phyloP scores from a whole-genome alignment of 2,888 invertebrate genomes.

The Reticulitermes lucifugus region DNA sequence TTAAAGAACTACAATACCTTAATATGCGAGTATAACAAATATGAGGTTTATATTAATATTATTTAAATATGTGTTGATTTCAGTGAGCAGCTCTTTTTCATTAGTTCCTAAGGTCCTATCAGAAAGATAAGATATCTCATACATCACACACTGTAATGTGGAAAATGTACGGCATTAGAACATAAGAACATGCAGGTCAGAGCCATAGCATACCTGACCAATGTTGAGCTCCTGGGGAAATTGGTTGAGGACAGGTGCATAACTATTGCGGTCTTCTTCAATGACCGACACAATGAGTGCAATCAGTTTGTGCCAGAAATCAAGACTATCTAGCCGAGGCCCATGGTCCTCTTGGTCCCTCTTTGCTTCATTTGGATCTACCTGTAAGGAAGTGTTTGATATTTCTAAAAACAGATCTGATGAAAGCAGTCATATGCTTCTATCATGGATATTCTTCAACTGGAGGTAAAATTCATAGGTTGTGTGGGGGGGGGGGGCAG shows the following conservation, averaged over 20 bases:
- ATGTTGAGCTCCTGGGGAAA: slow-evolving; percentile 99
- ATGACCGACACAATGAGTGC: slow-evolving; percentile 98
- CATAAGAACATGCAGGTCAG: background rate
- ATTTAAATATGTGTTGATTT: too few relatives aligned
- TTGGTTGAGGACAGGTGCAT: slow-evolving; percentile 97
- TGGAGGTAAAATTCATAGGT: too few relatives aligned
- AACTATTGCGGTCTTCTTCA: slow-evolving; percentile 98
- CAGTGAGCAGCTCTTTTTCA: too few relatives aligned
- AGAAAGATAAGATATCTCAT: too few relatives aligned
- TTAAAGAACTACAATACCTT: too few relatives aligned
- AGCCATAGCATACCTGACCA: slow-evolving; percentile 76
- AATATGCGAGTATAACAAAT: too few relatives aligned
- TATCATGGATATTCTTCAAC: too few relatives aligned
- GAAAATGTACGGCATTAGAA: background rate
- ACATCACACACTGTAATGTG: background rate
- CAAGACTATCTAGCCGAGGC: slow-evolving; percentile 88
- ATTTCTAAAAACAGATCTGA: background rate
- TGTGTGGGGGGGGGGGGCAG: too few relatives aligned
- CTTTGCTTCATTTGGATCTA: slow-evolving; percentile 91
- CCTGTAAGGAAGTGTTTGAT: slow-evolving; percentile 63
- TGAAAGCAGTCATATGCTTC: too few relatives aligned
- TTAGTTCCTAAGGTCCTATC: too few relatives aligned
- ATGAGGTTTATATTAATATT: too few relatives aligned
- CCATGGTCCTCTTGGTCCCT: slow-evolving; percentile 89
- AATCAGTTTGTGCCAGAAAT: slow-evolving; percentile 98